These are phyloP conservation scores for Perccottus glenii DNA, from an alignment of 2,113 vertebrate species.

Conservation along the genomic window DNA sequence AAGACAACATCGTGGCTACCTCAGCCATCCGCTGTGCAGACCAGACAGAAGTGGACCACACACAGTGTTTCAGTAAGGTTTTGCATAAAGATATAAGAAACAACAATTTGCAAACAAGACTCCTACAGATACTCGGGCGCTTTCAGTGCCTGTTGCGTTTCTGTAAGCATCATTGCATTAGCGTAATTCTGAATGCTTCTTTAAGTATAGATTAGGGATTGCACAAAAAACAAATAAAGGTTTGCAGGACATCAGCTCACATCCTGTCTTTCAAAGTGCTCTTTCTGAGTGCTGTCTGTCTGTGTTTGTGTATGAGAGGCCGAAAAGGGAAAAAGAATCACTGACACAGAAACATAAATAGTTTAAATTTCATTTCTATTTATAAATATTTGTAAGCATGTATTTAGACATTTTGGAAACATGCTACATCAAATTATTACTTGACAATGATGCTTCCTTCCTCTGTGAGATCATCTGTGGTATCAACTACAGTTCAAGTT, in stretches of 20 bases:
- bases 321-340: constrained; percentile 18
- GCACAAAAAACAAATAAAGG: constrained; percentile 47
- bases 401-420: constrained; percentile 28
- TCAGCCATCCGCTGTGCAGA: constrained; percentile 48
- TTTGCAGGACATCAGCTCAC: constrained; percentile 38
- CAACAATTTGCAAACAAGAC: constrained; percentile 67
- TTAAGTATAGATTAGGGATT: constrained; percentile 44
- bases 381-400: constrained; percentile 49
- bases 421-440: not conserved
- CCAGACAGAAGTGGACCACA: constrained; percentile 74
- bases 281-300: constrained; percentile 40
- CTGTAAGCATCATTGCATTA: constrained; percentile 67
- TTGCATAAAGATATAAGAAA: constrained; percentile 74
- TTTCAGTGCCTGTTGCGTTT: constrained; percentile 49
- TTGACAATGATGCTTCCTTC: constrained; percentile 7
- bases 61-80: constrained; percentile 66
- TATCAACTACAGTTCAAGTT: not conserved
- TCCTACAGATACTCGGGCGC: constrained; percentile 33
- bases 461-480: constrained; percentile 5
- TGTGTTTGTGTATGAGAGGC: constrained; percentile 46
- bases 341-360: constrained; percentile 32
- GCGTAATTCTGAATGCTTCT: constrained; percentile 51
- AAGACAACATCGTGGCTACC: constrained; percentile 68
- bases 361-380: constrained; percentile 33
- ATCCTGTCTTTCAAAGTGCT: constrained; percentile 65